These are phyloP conservation scores for Natator depressus DNA, from an alignment of 2,113 vertebrate genomes.

Conservation along the genomic window DNA sequence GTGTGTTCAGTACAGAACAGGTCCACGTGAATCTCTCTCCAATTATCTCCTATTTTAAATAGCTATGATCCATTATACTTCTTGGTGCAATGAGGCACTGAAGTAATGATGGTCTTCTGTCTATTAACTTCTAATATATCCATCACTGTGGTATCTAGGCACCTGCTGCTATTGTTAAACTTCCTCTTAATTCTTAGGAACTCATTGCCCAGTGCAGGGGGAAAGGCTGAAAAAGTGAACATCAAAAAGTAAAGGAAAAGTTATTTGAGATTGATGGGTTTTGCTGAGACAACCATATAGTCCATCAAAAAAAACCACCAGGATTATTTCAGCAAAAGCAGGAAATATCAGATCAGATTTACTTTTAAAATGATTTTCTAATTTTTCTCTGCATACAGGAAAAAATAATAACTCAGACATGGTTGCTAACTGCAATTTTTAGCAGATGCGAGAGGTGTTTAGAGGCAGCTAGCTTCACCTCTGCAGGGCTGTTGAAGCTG, in stretches of 20 bases:
- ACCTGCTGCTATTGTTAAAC: neutral
- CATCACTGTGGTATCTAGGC: neutral
- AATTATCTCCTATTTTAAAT: neutral
- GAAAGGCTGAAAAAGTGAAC: neutral
- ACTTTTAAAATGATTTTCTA: neutral
- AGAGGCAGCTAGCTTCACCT: slow-evolving; percentile 3
- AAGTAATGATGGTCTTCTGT: neutral
- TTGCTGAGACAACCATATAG: neutral
- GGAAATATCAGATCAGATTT: neutral
- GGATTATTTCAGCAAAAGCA: neutral
- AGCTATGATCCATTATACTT: neutral
- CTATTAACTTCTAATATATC: neutral
- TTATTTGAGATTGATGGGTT: neutral
- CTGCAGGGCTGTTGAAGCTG: slow-evolving; percentile 26
- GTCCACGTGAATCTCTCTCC: no score
- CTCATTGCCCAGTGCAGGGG: neutral
- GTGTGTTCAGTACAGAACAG: neutral
- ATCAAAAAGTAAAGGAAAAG: neutral
- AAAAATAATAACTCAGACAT: slow-evolving; percentile 18
- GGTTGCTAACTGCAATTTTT: neutral
- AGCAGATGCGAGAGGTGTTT: slow-evolving; percentile 23
- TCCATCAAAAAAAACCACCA: neutral
- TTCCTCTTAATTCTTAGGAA: neutral
- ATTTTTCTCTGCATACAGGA: neutral
- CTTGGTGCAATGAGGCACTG: neutral